phyloP scores from a whole-genome alignment of 2,113 vertebrate genomes.

The Cyanistes caeruleus region DNA sequence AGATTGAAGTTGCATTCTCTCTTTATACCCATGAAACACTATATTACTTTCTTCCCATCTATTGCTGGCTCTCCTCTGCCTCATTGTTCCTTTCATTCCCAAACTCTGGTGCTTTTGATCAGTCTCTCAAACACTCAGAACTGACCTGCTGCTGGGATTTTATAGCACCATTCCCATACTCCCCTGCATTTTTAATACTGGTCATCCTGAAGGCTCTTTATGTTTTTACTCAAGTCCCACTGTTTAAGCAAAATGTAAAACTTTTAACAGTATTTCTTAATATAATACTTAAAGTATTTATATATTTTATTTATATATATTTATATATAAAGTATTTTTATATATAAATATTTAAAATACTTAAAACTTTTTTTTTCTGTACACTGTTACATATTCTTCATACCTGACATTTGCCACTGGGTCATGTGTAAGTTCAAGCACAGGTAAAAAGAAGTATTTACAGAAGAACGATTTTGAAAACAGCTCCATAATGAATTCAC shows the following conservation, averaged over 20 bases:
- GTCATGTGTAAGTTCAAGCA: slow-evolving; percentile 90
- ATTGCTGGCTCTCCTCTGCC: background rate
- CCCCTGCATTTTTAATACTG: background rate
- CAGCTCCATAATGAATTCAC: slow-evolving; percentile 91
- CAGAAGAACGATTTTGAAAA: slow-evolving; percentile 97
- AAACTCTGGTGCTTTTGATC: rapidly evolving
- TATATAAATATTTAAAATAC: background rate
- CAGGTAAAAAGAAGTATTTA: slow-evolving; percentile 90
- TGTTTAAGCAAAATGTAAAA: background rate
- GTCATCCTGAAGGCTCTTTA: background rate
- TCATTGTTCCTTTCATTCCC: background rate
- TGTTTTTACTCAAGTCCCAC: background rate
- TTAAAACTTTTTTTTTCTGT: background rate
- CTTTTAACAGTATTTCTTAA: background rate
- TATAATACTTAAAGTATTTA: background rate
- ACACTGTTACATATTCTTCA: background rate
- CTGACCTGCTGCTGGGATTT: background rate
- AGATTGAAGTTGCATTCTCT: background rate
- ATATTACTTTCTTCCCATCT: background rate
- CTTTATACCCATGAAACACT: background rate
- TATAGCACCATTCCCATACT: background rate
- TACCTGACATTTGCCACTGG: slow-evolving; percentile 96
- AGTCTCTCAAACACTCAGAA: background rate
- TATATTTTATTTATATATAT: too few relatives aligned
- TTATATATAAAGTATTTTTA: too few relatives aligned